Base-by-base conservation (phyloP, 2,888 invertebrate species). In the Temnothorax ravouxi region DNA sequence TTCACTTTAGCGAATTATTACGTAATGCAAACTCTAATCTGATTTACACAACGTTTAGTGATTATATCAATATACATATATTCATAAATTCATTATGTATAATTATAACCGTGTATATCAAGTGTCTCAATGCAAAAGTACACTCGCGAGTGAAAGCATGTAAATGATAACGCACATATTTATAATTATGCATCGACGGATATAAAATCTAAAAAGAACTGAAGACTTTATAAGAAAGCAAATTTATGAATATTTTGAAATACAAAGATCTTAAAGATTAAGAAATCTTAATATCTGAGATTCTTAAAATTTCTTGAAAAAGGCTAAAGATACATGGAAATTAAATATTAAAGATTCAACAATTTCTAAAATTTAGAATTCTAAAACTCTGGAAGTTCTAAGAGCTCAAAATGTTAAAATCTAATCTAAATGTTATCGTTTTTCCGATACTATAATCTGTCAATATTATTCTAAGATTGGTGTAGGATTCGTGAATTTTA, bases 1-100 rank as follows among this genome's bases (percentile, higher is more conserved):
- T 67, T 38, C 56, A 54, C 52, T 38, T 67, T 34, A 52, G 38
- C 69, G 54, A 56, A 44, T 56, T 15, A 56, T 79, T 71, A 71
- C 2, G 3, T 71, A 59, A 71, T 34, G 25, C 18, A 3, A 69
- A 79, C 34, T 66, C 25, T 34, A 71, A 59, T 44, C 59, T 67
- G n/a, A 77, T 67, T 54, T 67, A 29, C 41, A 29, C 18, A 29
- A 67, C 13, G 25, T 62, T n/a, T 34, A 66, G 5, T 77, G 25
- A 67, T 54, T 52, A 54, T 13, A 52, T 76, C 18, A 34, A 61
- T 59, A 47, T 47, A 61, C 15, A 38, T 18, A 61, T 47, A 38
- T 38, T 18, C 15, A 38, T 18, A 61, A 34, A 38, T 38, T 18
- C 6, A 64, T 41, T 54, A 77, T 13, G 6, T 18, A 13, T 66